Evolutionary conservation across 2,113 vertebrate species (phyloP).

Genomic region (Gopherus flavomarginatus): DNA sequence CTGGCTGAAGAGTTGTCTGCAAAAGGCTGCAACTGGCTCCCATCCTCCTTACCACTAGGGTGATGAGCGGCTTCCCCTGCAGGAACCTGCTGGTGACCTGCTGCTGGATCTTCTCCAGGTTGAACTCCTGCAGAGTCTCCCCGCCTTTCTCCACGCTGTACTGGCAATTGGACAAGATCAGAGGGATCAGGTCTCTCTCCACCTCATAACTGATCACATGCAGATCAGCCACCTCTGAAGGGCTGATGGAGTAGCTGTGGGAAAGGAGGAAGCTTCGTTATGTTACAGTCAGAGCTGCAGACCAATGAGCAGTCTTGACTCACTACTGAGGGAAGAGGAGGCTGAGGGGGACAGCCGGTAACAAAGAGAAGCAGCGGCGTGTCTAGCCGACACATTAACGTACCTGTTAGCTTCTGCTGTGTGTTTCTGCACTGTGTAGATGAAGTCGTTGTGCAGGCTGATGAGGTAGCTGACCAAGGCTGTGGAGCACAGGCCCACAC

Average conservation of each 20-base stretch:
- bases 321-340: neutral
- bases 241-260: slow-evolving; percentile 87
- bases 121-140: slow-evolving; percentile 86
- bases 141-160: slow-evolving; percentile 90
- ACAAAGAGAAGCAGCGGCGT: neutral
- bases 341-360: fast-evolving
- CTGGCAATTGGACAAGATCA: slow-evolving; percentile 93
- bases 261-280: neutral
- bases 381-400: neutral
- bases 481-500: slow-evolving; percentile 90
- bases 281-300: neutral
- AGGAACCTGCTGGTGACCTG: slow-evolving; percentile 89
- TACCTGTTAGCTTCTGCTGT: slow-evolving; percentile 83
- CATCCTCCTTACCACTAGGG: slow-evolving; percentile 79
- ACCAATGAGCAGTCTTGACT: neutral
- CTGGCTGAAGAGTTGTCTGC: neutral
- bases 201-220: slow-evolving; percentile 92
- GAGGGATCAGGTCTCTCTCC: slow-evolving; percentile 88
- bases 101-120: slow-evolving; percentile 92
- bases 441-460: slow-evolving; percentile 87
- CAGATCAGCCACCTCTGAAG: slow-evolving; percentile 88
- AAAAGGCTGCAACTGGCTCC: neutral
- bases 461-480: slow-evolving; percentile 94
- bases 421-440: slow-evolving; percentile 82
- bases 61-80: slow-evolving; percentile 91